A percentile compares a stretch with the other conserved stretches of the same genome.
These are phyloP conservation scores for Leuciscus waleckii DNA, from an alignment of 2,797 vertebrate species.

Conservation along the genomic window DNA sequence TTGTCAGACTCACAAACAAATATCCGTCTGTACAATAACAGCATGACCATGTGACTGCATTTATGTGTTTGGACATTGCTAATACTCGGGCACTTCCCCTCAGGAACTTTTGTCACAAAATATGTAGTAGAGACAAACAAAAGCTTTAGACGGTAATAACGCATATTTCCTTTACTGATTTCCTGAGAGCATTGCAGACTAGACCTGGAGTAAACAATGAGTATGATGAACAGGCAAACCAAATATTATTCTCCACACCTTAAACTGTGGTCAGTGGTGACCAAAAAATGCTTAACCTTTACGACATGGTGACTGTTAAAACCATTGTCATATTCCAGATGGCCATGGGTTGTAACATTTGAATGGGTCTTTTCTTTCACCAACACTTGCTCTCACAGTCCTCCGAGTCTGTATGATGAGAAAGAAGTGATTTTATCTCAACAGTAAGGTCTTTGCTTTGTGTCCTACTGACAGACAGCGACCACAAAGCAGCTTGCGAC, in stretches of 20 bases:
- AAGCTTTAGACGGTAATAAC: constrained; percentile 42
- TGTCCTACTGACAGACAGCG: not conserved
- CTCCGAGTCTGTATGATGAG: not conserved
- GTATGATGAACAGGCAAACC: constrained; percentile 42
- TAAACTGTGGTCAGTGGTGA: constrained; percentile 29
- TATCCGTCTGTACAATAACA: constrained; percentile 6
- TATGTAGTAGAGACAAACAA: constrained; percentile 45
- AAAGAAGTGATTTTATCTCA: constrained; percentile 36
- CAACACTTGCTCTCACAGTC: not conserved
- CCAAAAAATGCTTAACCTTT: constrained; percentile 15
- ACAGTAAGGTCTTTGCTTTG: constrained; percentile 33
- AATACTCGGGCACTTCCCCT: constrained; percentile 3
- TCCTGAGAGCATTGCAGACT: constrained; percentile 27
- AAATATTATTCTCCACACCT: constrained; percentile 50
- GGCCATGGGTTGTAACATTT: constrained; percentile 13
- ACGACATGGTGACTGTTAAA: constrained; percentile 39
- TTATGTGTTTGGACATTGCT: not conserved
- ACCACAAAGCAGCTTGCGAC: constrained; percentile 9
- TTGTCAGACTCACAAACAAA: not conserved
- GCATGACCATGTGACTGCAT: not conserved
- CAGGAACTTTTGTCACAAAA: constrained; percentile 40
- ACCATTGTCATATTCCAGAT: constrained; percentile 34
- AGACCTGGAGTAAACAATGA: constrained; percentile 31
- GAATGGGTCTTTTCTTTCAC: constrained; percentile 19
- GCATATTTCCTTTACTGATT: constrained; percentile 39